Evolutionary conservation across 1,140 invertebrate species (phyloP), one percentile per base, ranked within the genome.

Genomic region (Dendrolimus kikuchii): DNA sequence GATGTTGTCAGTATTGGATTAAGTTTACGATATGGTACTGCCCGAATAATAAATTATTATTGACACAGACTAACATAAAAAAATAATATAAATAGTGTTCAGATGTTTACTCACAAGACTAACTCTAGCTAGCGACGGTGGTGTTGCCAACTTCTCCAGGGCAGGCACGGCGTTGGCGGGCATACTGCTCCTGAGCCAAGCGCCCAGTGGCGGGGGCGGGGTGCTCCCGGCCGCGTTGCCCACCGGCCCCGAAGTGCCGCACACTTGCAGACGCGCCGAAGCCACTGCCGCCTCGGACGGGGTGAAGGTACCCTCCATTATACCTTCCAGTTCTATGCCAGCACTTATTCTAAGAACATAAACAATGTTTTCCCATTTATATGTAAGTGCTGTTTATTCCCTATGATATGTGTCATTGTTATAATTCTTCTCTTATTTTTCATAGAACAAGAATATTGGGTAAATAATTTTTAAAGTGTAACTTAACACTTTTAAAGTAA

Each of bases 101-200:
- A 23, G 36, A 48, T 40, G 6, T 36, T 6, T 9, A 70, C 70
- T 69, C 51, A 89, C 84, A 64, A 75, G 43, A 44, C 9, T 44
- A 10, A 73, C 62, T 45, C 58, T 58, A 4, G 66, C 66, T 4
- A 70, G 42, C 8, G 75, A 68, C n/a, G 78, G 75, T 10, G 68
- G 68, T 5, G 63, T 39, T 2, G 66, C 55, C 9, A 75, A 66
- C 1, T 63, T 57, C 23, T 74, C 71, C 5, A 88, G 60, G 6
- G 72, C 74, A 37, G 75, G 54, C 7, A 67, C 67, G 6, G 78
- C 76, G 42, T 62, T 59, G n/a, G 72, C 37, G 1, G 83, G 72
- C 59, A 87, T 57, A 49, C 81, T 72, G 6, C 73, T 67, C 43
- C 77, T 68, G 10, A 88, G 66, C 75, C 75, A 84, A 4, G 80